Base-by-base conservation (phyloP, 2,797 vertebrate species). In the Hyperoplus immaculatus region DNA sequence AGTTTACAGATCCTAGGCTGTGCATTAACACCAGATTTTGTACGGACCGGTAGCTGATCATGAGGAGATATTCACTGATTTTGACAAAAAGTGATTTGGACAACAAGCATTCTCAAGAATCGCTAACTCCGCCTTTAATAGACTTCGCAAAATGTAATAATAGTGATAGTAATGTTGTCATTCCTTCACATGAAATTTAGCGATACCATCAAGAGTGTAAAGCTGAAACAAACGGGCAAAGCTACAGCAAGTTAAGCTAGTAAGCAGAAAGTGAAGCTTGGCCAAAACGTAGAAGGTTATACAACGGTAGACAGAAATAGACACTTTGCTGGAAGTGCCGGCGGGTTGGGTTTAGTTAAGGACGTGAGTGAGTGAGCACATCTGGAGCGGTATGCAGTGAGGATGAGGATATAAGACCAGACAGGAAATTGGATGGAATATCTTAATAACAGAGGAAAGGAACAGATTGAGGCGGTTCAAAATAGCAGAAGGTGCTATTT, bases 281-380 rank as follows among this genome's bases (percentile, higher is more conserved):
- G 54, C 47, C 47, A 55, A 59, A 69, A 56, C 18, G 29, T 77
- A 63, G 67, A 75, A 36, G 72, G 71, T 91, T 89, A 87, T 42
- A 70, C 78, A 91, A 86, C 63, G 38, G n/a, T 0, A 10, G 51
- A 42, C 42, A 54, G 67, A 63, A 70, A 72, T 29, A 65, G 55
- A 51, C 18, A 14, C 43, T 68, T 45, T 54, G 72, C 50, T 5
- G 13, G 1, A 14, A 8, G 53, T 58, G 47, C 16, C 8, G 1
- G 53, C 0, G 69, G 70, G 46, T 71, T 29, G 29, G 29, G 29
- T 29, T 29, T 61, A 55, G 77, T 75, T 61, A 21, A 76, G 65
- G 46, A 72, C 63, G 36, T 29, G 49, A 45, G 53, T 41, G 36
- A 71, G 39, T 1, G 21, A 56, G 65, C 78, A 80, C 75, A 89